Evolutionary conservation across 2,113 vertebrate genomes (phyloP).

Genomic region (Collichthys lucidus): DNA sequence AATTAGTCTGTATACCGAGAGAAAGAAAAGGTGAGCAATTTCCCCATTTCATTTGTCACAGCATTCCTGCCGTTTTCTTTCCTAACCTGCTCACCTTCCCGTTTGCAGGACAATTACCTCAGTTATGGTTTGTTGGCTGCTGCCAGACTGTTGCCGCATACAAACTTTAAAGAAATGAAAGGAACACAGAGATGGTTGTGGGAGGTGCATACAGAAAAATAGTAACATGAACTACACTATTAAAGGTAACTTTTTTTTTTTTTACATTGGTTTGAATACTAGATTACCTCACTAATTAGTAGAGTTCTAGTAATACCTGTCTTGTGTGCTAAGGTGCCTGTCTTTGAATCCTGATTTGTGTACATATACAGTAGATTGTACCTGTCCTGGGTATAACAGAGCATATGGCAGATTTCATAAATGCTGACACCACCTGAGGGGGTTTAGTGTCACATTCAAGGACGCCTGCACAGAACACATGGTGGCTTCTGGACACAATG

Average conservation of each 20-base stretch:
- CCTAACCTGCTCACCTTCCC: background rate
- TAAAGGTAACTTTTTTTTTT: no score
- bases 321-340: background rate
- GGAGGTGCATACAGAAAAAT: background rate
- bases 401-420: slow-evolving; percentile 21
- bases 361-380: background rate
- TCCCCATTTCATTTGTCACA: slow-evolving; percentile 4
- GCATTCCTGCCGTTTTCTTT: background rate
- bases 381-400: background rate
- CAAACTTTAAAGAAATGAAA: background rate
- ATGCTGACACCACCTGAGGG: slow-evolving; percentile 9
- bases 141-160: background rate
- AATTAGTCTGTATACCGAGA: slow-evolving; percentile 9
- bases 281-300: background rate
- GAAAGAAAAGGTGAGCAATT: background rate
- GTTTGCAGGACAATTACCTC: slow-evolving; percentile 20
- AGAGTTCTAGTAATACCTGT: background rate
- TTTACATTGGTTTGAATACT: background rate
- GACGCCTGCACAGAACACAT: slow-evolving; percentile 16
- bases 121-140: background rate
- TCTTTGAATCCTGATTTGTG: background rate
- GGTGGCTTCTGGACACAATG: background rate
- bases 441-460: slow-evolving; percentile 32
- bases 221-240: no score
- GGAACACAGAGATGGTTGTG: background rate